Percentiles rank a stretch among this genome's conserved stretches.
phyloP scores from a whole-genome alignment of 2,888 invertebrate genomes.

The Netelia melanura region DNA sequence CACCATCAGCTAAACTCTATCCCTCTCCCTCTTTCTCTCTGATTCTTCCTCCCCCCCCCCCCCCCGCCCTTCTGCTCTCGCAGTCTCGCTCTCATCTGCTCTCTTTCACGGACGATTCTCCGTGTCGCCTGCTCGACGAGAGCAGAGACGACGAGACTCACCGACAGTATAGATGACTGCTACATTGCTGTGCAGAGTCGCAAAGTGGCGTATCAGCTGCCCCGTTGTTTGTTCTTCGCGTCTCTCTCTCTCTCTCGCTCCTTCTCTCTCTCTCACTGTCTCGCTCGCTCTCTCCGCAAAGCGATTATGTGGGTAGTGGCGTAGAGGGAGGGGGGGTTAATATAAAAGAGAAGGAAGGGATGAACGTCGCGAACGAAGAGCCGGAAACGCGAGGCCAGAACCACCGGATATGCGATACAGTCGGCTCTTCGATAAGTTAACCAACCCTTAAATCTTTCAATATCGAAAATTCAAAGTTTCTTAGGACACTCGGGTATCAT shows the following conservation, averaged over 20 bases:
- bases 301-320: constrained; percentile 43
- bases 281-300: constrained; percentile 24
- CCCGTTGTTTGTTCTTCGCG: constrained; percentile 59
- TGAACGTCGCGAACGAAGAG: constrained; percentile 21
- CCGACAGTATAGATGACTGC: constrained; percentile 51
- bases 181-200: constrained; percentile 50
- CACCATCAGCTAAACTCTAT: constrained; percentile 39
- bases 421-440: too few species aligned
- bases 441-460: too few species aligned
- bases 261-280: constrained; percentile 7
- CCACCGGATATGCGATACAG: constrained; percentile 40
- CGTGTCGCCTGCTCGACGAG: constrained; percentile 48
- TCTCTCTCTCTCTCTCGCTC: constrained; percentile 27
- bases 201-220: constrained; percentile 67
- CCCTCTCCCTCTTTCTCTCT: constrained; percentile 9
- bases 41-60: constrained; percentile 3
- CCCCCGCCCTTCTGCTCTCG: neutral
- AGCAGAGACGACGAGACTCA: constrained; percentile 44
- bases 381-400: constrained; percentile 33
- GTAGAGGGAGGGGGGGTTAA: neutral
- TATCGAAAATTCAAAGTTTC: too few species aligned
- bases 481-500: neutral
- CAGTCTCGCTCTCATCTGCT: constrained; percentile 1
- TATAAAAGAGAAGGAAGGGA: neutral
- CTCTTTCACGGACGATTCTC: constrained; percentile 43